Evolutionary conservation across 2,888 invertebrate genomes (phyloP), one percentile per base, ranked within the genome.

Genomic region (Oegoconia quadripuncta): DNA sequence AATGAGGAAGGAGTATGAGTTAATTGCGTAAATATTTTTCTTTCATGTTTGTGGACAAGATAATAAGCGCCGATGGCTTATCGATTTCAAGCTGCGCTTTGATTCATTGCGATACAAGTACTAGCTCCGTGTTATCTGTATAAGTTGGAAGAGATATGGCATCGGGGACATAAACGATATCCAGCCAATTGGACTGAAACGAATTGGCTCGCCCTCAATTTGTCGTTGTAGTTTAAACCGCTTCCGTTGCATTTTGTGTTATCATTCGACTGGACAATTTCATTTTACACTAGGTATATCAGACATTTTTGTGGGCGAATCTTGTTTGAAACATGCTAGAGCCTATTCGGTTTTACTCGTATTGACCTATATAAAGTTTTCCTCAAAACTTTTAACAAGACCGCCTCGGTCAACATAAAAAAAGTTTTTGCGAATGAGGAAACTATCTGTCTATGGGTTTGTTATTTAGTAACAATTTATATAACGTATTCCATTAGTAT

Each of bases 141-240:
- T 61, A 54, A 54, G 41, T 64, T 57, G 59, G 34, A 41, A 35
- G 56, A 55, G 68, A 68, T 71, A 74, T 70, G 68, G 65, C 72
- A 75, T 72, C 76, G 72, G 70, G 72, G 64, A 77, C 75, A 79
- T 77, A 79, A 78, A 79, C 79, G 83, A 80, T 82, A 81, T 72
- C 74, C 79, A 69, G 73, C 76, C 83, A 84, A 84, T 84, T 82
- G 82, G 83, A 83, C 77, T 83, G 84, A 78, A 84, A 83, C 84
- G 82, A 83, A 86, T 84, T 82, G 84, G 75, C 74, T 80, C 78
- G 83, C 81, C 79, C 86, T 83, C 86, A 70, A 77, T 83, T 81
- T 76, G 76, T 71, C 64, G 63, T 59, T 59, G 74, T 69, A 65
- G 58, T 67, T 68, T 75, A 72, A 70, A 64, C 60, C 67, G 71